phyloP scores from a whole-genome alignment of 2,113 vertebrate genomes.

The Pycnonotus jocosus region DNA sequence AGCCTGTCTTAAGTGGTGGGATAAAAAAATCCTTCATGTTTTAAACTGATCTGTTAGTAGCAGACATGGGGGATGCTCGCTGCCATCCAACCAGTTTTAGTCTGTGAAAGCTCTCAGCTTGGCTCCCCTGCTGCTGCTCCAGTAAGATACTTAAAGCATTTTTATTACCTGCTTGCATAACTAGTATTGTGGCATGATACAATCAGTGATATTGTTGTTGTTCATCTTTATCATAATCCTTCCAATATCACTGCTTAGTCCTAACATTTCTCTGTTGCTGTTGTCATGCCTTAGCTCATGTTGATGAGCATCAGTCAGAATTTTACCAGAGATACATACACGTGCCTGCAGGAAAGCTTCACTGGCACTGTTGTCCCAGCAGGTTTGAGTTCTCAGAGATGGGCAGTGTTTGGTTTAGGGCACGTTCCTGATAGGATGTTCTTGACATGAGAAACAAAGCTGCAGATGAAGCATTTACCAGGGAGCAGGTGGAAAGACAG shows the following conservation, averaged over 20 bases:
- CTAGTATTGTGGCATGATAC: background rate
- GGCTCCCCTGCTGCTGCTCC: constrained; percentile 9
- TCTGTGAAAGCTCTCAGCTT: background rate
- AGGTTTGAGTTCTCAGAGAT: background rate
- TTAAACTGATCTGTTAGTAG: background rate
- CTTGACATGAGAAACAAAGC: background rate
- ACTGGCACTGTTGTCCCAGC: background rate
- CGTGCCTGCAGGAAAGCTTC: background rate
- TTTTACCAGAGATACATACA: background rate
- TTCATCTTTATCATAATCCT: background rate
- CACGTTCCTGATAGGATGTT: background rate
- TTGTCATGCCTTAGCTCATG: background rate
- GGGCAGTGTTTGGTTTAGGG: background rate
- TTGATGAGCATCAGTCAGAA: background rate
- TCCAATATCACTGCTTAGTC: background rate
- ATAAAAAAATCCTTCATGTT: background rate
- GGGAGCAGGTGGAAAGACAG: background rate
- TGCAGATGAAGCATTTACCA: background rate
- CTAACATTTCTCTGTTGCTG: background rate
- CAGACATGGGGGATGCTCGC: background rate
- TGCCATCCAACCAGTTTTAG: background rate
- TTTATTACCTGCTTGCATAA: background rate
- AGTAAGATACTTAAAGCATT: background rate
- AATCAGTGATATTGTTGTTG: background rate
- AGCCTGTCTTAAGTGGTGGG: background rate